phyloP scores from a whole-genome alignment of 1,140 invertebrate genomes.

The Drosophila leontia region DNA sequence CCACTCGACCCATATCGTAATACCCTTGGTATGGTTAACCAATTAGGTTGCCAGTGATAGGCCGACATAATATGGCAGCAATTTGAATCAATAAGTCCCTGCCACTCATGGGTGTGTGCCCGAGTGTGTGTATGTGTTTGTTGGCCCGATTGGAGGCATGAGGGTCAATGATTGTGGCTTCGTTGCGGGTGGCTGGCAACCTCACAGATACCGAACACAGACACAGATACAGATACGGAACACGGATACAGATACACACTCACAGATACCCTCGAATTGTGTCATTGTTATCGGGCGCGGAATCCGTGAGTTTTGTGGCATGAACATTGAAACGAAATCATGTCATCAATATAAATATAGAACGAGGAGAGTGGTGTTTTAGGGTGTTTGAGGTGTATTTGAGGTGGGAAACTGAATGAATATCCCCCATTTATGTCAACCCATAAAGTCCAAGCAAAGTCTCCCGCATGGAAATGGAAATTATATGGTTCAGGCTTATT shows the following conservation, averaged over 20 bases:
- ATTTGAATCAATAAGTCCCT: constrained; percentile 51
- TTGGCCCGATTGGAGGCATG: constrained; percentile 34
- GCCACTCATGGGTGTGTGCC: constrained; percentile 16
- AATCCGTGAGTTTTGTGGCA: constrained; percentile 68
- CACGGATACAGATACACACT: constrained; percentile 21
- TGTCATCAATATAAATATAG: constrained; percentile 70
- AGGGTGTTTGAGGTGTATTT: constrained; percentile 6
- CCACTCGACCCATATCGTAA: constrained; percentile 39
- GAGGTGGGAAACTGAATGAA: constrained; percentile 1
- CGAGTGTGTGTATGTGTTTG: constrained; percentile 1
- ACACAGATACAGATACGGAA: constrained; percentile 19
- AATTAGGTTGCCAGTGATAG: constrained; percentile 41
- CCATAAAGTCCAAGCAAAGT: constrained; percentile 30
- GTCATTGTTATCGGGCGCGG: constrained; percentile 63
- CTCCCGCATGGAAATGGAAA: constrained; percentile 32
- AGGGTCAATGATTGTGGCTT: constrained; percentile 54
- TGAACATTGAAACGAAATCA: constrained; percentile 69
- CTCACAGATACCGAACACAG: constrained; percentile 14
- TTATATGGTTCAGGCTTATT: constrained; percentile 39
- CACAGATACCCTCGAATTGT: constrained; percentile 35
- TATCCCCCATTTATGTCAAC: constrained; percentile 26
- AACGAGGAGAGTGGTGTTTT: constrained; percentile 29
- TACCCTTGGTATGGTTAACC: constrained; percentile 46
- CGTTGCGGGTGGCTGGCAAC: constrained; percentile 52
- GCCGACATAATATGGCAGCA: constrained; percentile 19